Base-by-base conservation (phyloP, 2,888 invertebrate species). In the Mythimna albipuncta region DNA sequence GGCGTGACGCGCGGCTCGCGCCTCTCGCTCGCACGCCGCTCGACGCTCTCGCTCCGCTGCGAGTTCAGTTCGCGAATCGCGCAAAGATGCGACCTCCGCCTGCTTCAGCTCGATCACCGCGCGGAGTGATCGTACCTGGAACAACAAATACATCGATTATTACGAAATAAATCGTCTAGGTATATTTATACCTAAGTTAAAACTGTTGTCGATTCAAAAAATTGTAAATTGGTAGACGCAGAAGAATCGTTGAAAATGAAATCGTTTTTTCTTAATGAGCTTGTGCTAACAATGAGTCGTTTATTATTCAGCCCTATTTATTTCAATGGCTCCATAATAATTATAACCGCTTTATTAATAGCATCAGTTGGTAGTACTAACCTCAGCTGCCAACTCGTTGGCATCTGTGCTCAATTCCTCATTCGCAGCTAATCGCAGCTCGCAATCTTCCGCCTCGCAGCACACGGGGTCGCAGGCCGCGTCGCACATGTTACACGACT, bases 61-160 rank as follows among this genome's bases (percentile, higher is more conserved):
- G 68, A 98, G 96, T 86, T 98, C 97, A 38, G 97, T 97, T 72
- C 97, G 97, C 72, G 97, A 97, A 87, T 97, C 97, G 62, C 97
- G 97, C 64, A 99, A 95, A 26, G 98, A 97, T 0, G 98, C 97
- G 89, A 99, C 97, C 94, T 99, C 99, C 38, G 98, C 97, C 91
- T 98, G 98, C 89, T 98, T 98, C 89, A 99, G 96, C 87, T 99
- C 99, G 76, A 99, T 96, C 5, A 99, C 99, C 54, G 98, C 98
- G 81, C 98, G 97, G 77, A 99, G 95, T 26, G 99, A 99, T 85
- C 87, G 97, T 90, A 92, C 95, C 96, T 95, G 82, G 4, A 9
- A 11, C 10, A 44, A 11, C 38, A n/a, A 11, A n/a, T 16, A 50
- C 54, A 47, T 47, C 47, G 16, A 16, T 47, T 47, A 47, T 16